Conservation (phyloP, 2,797 vertebrate species). For the Harpagifer antarcticus region DNA sequence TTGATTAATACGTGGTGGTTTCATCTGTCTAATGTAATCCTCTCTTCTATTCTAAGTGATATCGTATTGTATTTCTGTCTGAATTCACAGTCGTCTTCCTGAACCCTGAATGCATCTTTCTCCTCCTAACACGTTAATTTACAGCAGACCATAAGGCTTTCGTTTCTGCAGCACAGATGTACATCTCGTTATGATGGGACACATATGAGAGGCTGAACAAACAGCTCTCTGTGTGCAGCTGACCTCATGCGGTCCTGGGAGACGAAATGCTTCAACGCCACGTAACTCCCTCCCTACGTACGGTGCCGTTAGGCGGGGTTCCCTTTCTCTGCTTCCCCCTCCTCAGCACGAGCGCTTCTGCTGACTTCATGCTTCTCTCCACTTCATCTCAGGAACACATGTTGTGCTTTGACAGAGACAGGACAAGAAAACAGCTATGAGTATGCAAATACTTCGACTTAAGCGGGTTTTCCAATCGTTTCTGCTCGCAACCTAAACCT, state of each 20-base stretch:
- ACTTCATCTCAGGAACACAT: neutral
- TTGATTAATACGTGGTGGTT: too few species aligned
- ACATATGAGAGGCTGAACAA: conserved; percentile 15
- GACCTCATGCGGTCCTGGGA: conserved; percentile 42
- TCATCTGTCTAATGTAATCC: too few species aligned
- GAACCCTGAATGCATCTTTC: neutral
- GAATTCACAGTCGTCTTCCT: neutral
- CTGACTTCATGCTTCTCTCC: neutral
- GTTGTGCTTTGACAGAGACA: neutral
- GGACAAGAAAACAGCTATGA: too few species aligned
- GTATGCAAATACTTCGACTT: too few species aligned
- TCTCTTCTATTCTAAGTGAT: too few species aligned
- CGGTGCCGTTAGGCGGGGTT: neutral
- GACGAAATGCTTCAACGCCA: conserved; percentile 51
- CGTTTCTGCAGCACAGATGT: conserved; percentile 31
- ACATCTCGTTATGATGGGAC: conserved; percentile 43
- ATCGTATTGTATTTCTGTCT: too few species aligned
- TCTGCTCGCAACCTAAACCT: too few species aligned
- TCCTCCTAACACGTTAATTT: neutral
- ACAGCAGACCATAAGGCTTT: neutral
- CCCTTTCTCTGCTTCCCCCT: neutral
- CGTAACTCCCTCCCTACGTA: conserved; percentile 35
- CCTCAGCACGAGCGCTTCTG: too few species aligned
- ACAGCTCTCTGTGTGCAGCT: conserved; percentile 54
- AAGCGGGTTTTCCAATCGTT: too few species aligned